A percentile compares a stretch with the other conserved stretches of the same genome.
Conservation (phyloP, 2,113 vertebrate species). For the Cyanoliseus patagonus region DNA sequence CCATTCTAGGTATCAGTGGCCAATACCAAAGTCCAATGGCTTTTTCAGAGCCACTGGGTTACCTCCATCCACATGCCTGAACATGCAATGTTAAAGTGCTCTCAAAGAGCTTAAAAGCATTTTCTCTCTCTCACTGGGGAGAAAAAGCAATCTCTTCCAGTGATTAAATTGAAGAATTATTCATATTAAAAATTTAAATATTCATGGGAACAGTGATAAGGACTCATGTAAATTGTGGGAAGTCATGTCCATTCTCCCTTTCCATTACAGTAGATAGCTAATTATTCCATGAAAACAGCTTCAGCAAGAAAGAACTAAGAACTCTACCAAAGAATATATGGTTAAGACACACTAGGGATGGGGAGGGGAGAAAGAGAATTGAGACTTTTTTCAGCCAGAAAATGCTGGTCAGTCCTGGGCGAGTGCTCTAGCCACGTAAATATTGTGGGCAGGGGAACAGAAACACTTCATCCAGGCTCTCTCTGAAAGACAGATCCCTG, state of each 20-base stretch:
- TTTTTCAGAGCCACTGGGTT: background rate
- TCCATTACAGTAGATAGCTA: background rate
- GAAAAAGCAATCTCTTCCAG: background rate
- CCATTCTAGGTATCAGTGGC: background rate
- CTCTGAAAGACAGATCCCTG: background rate
- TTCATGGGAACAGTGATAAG: background rate
- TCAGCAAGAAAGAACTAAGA: background rate
- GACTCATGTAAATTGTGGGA: background rate
- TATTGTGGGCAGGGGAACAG: background rate
- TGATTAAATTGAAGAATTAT: background rate
- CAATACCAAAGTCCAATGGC: background rate
- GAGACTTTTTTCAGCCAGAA: background rate
- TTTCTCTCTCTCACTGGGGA: background rate
- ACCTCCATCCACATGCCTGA: background rate
- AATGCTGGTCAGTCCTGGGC: background rate
- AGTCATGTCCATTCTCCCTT: background rate
- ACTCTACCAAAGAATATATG: background rate
- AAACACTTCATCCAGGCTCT: background rate
- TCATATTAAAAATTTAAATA: slow-evolving; percentile 23
- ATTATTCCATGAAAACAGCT: background rate
- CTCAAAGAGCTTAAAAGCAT: background rate
- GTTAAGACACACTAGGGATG: background rate
- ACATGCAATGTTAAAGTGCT: background rate
- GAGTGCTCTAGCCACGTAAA: background rate
- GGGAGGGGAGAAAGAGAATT: background rate